phyloP scores from a whole-genome alignment of 2,888 invertebrate genomes.

The Caenorhabditis imperialis region DNA sequence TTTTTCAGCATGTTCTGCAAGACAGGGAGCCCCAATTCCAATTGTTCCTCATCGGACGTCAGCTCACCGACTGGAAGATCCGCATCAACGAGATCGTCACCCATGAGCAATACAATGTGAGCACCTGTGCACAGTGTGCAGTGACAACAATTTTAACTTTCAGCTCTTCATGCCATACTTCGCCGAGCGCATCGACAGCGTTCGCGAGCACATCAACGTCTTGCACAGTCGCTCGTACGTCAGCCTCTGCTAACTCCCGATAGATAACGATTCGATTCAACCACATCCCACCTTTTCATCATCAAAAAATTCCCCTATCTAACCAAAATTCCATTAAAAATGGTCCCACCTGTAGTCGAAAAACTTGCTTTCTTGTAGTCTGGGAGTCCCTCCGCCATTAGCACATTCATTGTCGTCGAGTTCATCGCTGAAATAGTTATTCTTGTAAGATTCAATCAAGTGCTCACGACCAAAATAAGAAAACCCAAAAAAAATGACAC shows the following conservation, averaged over 20 bases:
- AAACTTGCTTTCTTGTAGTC: too few relatives aligned
- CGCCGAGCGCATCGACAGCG: constrained; percentile 43
- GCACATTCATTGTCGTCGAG: too few relatives aligned
- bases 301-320: too few relatives aligned
- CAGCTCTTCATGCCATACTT: constrained; percentile 28
- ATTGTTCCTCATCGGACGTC: constrained; percentile 25
- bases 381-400: too few relatives aligned
- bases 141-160: not conserved
- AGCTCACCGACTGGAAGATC: constrained; percentile 28
- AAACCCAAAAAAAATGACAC: too few relatives aligned
- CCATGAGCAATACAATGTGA: constrained; percentile 33
- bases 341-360: too few relatives aligned
- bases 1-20: constrained; percentile 30
- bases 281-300: too few relatives aligned
- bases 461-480: too few relatives aligned
- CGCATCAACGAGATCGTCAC: constrained; percentile 35
- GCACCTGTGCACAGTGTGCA: not conserved
- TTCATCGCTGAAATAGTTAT: too few relatives aligned
- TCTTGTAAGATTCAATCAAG: too few relatives aligned
- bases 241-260: constrained; percentile 24
- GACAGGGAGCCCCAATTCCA: constrained; percentile 32
- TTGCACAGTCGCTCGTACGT: constrained; percentile 25
- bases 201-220: constrained; percentile 39
- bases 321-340: too few relatives aligned
- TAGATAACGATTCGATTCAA: too few relatives aligned